phyloP scores from a whole-genome alignment of 2,888 invertebrate species.

The Cotesia congregata region DNA sequence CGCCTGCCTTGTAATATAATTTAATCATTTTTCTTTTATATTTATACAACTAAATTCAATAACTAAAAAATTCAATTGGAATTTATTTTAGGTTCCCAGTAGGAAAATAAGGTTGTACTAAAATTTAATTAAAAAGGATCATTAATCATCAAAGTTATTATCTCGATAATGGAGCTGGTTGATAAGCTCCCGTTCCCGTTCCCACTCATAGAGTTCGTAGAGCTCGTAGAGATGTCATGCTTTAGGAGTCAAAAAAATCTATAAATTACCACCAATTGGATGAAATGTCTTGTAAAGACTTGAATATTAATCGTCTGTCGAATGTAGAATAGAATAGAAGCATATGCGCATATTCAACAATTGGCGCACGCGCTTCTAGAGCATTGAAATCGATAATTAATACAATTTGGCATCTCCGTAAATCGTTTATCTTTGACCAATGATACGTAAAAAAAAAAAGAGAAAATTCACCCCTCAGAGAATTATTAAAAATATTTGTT shows the following conservation, averaged over 20 bases:
- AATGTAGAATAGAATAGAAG: not conserved
- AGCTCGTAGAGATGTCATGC: not conserved
- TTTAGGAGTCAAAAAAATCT: not conserved
- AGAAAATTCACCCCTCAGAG: not conserved
- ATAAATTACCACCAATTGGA: not conserved
- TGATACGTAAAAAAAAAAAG: not conserved
- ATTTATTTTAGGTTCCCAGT: not conserved
- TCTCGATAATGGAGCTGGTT: no score
- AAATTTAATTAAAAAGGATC: not conserved
- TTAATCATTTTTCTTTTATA: not conserved
- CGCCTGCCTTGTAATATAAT: no score
- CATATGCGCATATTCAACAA: constrained; percentile 37
- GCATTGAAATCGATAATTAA: constrained; percentile 39
- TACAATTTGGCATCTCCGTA: constrained; percentile 20
- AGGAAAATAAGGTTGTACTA: not conserved
- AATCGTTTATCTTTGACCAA: constrained; percentile 14
- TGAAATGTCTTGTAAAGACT: constrained; percentile 20
- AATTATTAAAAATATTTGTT: not conserved
- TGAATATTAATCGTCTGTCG: constrained; percentile 31
- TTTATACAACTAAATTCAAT: not conserved
- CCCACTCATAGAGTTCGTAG: no score
- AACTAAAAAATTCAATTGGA: not conserved
- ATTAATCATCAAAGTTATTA: not conserved
- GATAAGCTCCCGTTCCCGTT: no score
- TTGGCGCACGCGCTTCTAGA: constrained; percentile 39